Base-by-base conservation (phyloP, 2,113 vertebrate species). In the Xenopus laevis region DNA sequence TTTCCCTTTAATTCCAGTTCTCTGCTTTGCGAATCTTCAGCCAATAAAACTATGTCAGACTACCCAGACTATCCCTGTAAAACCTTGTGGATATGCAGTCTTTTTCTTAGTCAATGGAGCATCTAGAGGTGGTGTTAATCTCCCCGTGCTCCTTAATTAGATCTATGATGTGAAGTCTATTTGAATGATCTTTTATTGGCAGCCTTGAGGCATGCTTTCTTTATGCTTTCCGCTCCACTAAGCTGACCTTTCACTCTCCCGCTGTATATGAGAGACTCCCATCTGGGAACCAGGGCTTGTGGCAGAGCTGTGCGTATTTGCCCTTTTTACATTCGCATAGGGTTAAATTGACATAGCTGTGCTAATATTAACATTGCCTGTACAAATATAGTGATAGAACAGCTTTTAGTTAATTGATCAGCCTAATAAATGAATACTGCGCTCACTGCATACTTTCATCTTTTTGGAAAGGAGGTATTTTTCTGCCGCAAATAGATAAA, bases 241-340 rank as follows among this genome's bases (percentile, higher is more conserved):
- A 30, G 23, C 60, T 70, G 74, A 77, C 74, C 74, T 77, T 77
- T 77, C 18, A 64, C 46, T 70, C 30, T 64, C 59, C 33, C 57
- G 74, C 60, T 77, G 65, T 53, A 66, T 13, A 17, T 44, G 59
- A 63, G 47, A 55, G 46, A 64, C 44, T 61, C 21, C 33, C 21
- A 59, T 67, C 16, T 67, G 72, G 65, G 63, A 27, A 17, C 65
- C n/a, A n/a, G 10, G 13, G 65, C 40, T 46, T 50, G 44, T 69
- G 46, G 30, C 18, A 30, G 46, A 46, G 47, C 47, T 62, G n/a
- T 59, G 47, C 46, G 61, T 60, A 44, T 74, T 27, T 66, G 53
- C 11, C 47, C 62, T 40, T 40, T 40, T 27, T 27, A 27, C 23
- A 27, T 27, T 27, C 23, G 4, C 23, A 27, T 27, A 27, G 23